A percentile compares a stretch with the other conserved stretches of the same genome.
Conservation (phyloP, 2,113 vertebrate genomes). For the Cygnus buccinator region DNA sequence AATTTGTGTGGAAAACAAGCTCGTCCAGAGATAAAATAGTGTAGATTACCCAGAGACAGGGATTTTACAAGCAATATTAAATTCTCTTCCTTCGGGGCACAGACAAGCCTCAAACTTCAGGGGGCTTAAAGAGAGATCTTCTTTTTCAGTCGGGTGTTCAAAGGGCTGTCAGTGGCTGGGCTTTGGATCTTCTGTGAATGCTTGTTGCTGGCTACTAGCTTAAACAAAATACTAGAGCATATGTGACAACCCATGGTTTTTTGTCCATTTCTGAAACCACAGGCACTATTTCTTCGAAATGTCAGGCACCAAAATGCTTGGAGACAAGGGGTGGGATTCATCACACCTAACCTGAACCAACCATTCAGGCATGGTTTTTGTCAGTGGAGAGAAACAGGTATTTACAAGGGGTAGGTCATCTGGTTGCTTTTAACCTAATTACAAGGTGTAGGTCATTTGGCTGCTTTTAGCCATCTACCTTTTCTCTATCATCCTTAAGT, state of each 20-base stretch:
- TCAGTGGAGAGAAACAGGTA: neutral
- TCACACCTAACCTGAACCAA: neutral
- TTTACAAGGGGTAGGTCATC: neutral
- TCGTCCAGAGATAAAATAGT: neutral
- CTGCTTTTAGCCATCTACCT: neutral
- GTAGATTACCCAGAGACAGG: neutral
- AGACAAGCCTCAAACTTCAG: neutral
- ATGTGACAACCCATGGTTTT: neutral
- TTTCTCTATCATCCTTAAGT: neutral
- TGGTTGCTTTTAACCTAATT: neutral
- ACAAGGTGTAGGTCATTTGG: neutral
- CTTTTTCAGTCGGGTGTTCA: neutral
- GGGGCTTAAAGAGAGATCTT: neutral
- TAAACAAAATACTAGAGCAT: neutral
- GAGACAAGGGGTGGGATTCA: neutral
- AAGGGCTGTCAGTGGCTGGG: neutral
- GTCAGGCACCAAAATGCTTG: neutral
- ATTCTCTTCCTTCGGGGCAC: slow-evolving; percentile 39
- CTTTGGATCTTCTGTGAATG: neutral
- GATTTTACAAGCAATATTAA: slow-evolving; percentile 51
- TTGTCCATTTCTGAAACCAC: neutral
- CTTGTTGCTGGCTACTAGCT: neutral
- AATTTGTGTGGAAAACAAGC: slow-evolving; percentile 3
- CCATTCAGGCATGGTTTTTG: neutral
- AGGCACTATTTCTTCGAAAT: neutral